phyloP scores from a whole-genome alignment of 23 tunicate genomes.

The Styela clava region DNA sequence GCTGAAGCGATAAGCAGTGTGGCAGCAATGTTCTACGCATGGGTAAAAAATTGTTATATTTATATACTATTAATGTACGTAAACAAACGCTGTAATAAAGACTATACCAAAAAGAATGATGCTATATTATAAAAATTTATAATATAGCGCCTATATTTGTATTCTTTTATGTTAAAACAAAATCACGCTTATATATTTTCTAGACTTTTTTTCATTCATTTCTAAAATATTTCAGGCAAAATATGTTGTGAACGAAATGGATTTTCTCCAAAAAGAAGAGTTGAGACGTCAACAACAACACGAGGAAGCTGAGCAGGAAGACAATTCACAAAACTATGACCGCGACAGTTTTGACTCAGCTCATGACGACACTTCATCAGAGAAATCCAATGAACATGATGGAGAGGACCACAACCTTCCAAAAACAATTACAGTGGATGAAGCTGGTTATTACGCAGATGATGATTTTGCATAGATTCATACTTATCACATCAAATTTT shows the following conservation, averaged over 20 bases:
- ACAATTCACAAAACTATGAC: too few species aligned
- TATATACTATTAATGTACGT: too few species aligned
- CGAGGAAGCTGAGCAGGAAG: background rate
- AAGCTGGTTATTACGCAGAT: background rate
- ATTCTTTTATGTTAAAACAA: too few species aligned
- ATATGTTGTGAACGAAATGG: constrained; percentile 19
- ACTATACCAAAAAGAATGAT: too few species aligned
- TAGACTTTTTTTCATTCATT: too few species aligned
- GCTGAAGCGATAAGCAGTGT: constrained; percentile 27
- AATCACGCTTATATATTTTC: too few species aligned
- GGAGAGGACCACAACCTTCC: background rate
- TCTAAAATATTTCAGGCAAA: constrained; percentile 27
- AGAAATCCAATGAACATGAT: background rate
- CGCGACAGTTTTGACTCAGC: background rate
- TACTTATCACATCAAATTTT: too few species aligned
- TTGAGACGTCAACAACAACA: background rate
- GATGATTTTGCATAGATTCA: background rate
- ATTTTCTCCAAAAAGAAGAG: background rate
- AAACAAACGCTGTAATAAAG: too few species aligned
- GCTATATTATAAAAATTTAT: too few species aligned
- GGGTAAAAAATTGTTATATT: constrained; percentile 47
- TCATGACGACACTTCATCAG: background rate
- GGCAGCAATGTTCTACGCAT: constrained; percentile 45
- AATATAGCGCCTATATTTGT: too few species aligned
- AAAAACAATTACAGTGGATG: background rate